Percentiles rank a stretch among this genome's conserved stretches.
phyloP scores from a whole-genome alignment of 2,113 vertebrate genomes.

The Erythrocercus mccallii region DNA sequence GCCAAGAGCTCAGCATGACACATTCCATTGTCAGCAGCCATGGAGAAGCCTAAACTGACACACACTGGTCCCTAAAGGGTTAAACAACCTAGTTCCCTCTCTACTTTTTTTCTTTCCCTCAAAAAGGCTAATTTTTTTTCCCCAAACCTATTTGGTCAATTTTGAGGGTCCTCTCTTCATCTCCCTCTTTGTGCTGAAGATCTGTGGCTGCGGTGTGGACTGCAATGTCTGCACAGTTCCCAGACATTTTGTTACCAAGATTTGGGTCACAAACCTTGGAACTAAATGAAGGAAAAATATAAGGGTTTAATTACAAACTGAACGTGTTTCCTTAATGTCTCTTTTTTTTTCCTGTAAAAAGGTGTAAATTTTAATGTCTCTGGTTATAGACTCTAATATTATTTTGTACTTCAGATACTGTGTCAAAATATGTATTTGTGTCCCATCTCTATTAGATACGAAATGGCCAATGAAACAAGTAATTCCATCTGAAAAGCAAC shows the following conservation, averaged over 20 bases:
- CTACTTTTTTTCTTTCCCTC: too few species aligned
- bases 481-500: background rate
- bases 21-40: rapidly evolving
- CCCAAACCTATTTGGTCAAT: background rate
- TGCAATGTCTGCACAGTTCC: background rate
- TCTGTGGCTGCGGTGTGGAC: background rate
- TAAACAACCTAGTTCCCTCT: background rate
- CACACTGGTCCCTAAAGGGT: background rate
- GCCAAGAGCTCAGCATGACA: rapidly evolving
- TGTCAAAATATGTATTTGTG: background rate
- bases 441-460: background rate
- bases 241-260: background rate
- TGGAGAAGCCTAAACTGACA: background rate
- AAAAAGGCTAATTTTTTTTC: background rate
- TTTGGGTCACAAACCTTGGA: background rate
- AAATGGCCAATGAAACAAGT: background rate
- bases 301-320: background rate
- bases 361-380: background rate
- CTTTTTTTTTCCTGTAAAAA: background rate
- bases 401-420: background rate
- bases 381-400: background rate
- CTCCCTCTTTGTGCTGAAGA: background rate
- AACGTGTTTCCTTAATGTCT: background rate
- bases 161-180: background rate
- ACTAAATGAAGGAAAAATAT: background rate